Evolutionary conservation across 2,113 vertebrate species (phyloP), one percentile per base, ranked within the genome.

Genomic region (Glaucidium brasilianum): DNA sequence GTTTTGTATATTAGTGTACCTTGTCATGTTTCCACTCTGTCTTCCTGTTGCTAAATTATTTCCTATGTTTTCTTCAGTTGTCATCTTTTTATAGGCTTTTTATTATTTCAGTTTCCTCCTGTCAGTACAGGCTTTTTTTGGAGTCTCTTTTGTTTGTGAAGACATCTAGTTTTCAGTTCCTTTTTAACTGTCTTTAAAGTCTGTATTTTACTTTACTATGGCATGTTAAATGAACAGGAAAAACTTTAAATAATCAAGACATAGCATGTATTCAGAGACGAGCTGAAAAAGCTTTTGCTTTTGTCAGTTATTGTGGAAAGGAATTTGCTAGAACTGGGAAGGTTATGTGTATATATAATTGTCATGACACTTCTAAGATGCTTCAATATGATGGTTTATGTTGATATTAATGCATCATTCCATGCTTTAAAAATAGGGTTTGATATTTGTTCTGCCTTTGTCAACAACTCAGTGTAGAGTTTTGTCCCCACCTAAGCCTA

Each of bases 141-240:
- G 37, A 69, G 10, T 78, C 45, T 73, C 10, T 84, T 8, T 64
- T 64, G 18, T 62, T 89, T 72, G 37, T 87, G 55, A 64, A 79
- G n/a, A 34, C 5, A 4, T 30, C 39, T 32, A 50, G 11, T 60
- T 94, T 78, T 92, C 80, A 53, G 55, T 83, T 94, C 72, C 60
- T 94, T 88, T 95, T 63, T 72, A 71, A 62, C 49, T 66, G 10
- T 60, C 41, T 72, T 59, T n/a, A 53, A 76, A 71, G 50, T 64
- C 27, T 53, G 2, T 67, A 26, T 75, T 79, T 91, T 80, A 22
- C 25, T 89, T 84, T 43, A 72, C 11, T 55, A 3, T 73, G 59
- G 35, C n/a, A 14, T 26, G 4, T 35, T 58, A 81, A 73, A 74
- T 59, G 56, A 75, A 53, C 14, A 37, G 55, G 69, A 74, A 47